These are phyloP conservation scores for Sipha flava DNA, from an alignment of 1,140 invertebrate genomes.

Conservation along the genomic window DNA sequence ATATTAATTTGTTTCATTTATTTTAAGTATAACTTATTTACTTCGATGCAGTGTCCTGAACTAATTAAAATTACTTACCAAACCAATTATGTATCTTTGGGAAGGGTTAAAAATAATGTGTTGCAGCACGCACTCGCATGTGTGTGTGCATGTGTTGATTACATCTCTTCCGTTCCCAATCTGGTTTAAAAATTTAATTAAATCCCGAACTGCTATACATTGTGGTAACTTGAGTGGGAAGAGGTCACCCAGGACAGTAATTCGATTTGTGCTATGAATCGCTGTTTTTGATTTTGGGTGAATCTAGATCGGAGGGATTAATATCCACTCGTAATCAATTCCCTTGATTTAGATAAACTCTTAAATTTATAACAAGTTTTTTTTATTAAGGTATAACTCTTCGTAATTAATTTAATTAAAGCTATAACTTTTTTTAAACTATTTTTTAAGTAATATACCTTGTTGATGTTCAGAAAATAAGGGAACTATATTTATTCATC, in stretches of 20 bases:
- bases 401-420: too few species aligned
- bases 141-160: not conserved
- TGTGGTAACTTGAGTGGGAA: not conserved
- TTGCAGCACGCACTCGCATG: not conserved
- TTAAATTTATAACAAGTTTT: not conserved
- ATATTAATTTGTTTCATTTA: not conserved
- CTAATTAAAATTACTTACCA: conserved; percentile 19
- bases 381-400: too few species aligned
- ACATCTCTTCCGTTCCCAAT: too few species aligned
- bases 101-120: conserved; percentile 12
- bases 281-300: not conserved
- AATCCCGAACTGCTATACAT: not conserved
- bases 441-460: too few species aligned
- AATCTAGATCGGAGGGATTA: not conserved
- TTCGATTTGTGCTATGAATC: not conserved
- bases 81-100: not conserved
- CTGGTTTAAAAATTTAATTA: not conserved
- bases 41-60: not conserved
- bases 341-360: too few species aligned
- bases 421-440: too few species aligned
- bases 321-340: not conserved
- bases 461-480: too few species aligned
- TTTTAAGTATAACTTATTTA: not conserved
- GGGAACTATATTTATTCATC: too few species aligned
- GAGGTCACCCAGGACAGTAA: not conserved